phyloP scores from a whole-genome alignment of 1,140 invertebrate genomes.

The Augochlora pura region DNA sequence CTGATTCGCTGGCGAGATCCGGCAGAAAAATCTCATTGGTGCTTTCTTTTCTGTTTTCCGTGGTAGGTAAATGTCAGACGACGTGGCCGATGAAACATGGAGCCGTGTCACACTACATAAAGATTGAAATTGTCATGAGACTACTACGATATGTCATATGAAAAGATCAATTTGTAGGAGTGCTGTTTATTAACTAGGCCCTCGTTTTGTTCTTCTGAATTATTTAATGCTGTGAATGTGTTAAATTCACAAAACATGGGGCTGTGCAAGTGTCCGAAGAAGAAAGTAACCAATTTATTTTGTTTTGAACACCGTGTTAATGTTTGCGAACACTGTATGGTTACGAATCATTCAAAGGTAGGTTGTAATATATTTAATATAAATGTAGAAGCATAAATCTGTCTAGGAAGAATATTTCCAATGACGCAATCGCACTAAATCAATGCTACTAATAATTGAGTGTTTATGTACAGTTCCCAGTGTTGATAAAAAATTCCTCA shows the following conservation, averaged over 20 bases:
- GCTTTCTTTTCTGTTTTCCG: constrained; percentile 5
- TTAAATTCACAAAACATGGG: constrained; percentile 86
- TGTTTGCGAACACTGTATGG: constrained; percentile 99
- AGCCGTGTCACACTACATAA: constrained; percentile 18
- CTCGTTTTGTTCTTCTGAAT: constrained; percentile 1
- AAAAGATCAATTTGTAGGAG: neutral
- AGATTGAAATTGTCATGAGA: constrained; percentile 6
- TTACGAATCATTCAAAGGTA: constrained; percentile 97
- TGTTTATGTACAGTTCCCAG: neutral
- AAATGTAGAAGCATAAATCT: neutral
- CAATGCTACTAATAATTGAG: neutral
- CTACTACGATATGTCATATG: constrained; percentile 16
- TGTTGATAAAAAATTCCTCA: neutral
- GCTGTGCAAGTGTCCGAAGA: constrained; percentile 98
- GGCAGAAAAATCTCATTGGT: constrained; percentile 38
- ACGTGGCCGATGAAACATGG: constrained; percentile 65
- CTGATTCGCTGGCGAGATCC: neutral
- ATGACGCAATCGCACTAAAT: neutral
- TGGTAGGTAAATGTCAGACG: constrained; percentile 50
- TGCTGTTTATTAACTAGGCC: constrained; percentile 3
- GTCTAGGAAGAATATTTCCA: neutral
- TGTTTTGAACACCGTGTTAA: constrained; percentile 99
- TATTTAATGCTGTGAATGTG: constrained; percentile 16
- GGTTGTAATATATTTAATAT: constrained; percentile 20
- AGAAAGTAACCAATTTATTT: constrained; percentile 97